phyloP scores from a whole-genome alignment of 2,113 vertebrate species.

The Tichodroma muraria region DNA sequence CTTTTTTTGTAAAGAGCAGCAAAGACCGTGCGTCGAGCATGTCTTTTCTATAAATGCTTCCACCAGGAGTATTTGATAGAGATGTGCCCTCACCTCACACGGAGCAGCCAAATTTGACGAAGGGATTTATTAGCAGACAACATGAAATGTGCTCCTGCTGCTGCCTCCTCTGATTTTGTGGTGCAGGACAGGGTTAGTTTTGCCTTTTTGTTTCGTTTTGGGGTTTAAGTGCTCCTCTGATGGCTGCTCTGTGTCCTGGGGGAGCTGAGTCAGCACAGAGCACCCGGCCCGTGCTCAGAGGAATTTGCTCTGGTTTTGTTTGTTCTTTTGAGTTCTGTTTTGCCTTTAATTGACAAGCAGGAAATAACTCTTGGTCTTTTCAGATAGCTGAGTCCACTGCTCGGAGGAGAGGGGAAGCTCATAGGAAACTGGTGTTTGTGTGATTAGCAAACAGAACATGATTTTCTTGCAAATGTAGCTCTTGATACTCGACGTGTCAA shows the following conservation, averaged over 20 bases:
- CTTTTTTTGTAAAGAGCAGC: background rate
- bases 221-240: background rate
- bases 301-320: background rate
- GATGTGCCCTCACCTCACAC: background rate
- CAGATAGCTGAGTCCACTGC: background rate
- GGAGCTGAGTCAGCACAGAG: constrained; percentile 14
- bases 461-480: background rate
- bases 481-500: constrained; percentile 3
- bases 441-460: background rate
- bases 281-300: background rate
- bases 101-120: background rate
- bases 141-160: background rate
- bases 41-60: background rate
- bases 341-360: background rate
- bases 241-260: background rate
- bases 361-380: background rate
- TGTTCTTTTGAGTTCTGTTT: constrained; percentile 28
- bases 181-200: background rate
- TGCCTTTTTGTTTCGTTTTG: background rate
- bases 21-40: background rate
- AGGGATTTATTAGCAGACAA: background rate
- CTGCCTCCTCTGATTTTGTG: background rate
- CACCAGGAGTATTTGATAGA: background rate
- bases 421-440: background rate
- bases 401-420: background rate